phyloP scores from a whole-genome alignment of 2,888 invertebrate genomes.

The Chloromyia formosa region DNA sequence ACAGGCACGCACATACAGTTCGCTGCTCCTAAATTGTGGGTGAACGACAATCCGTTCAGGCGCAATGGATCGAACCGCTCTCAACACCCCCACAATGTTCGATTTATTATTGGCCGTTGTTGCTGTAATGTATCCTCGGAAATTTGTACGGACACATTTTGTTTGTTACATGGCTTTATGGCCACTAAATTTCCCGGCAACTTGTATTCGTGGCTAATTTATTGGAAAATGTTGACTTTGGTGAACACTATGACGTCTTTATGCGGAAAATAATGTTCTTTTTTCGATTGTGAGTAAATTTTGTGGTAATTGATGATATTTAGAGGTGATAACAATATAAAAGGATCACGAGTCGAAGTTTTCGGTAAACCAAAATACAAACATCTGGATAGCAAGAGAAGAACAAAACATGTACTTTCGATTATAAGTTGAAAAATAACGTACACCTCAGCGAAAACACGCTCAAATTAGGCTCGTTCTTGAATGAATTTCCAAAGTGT shows the following conservation, averaged over 20 bases:
- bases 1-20: constrained; percentile 2
- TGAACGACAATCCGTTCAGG: constrained; percentile 11
- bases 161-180: constrained; percentile 15
- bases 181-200: constrained; percentile 6
- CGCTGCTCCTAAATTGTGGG: constrained; percentile 14
- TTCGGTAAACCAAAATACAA: background rate
- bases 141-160: background rate
- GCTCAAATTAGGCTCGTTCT: too few species aligned
- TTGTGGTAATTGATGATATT: constrained; percentile 21
- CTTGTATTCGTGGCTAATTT: constrained; percentile 33
- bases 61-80: background rate
- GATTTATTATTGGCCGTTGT: constrained; percentile 25
- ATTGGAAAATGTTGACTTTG: constrained; percentile 36
- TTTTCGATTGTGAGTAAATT: background rate
- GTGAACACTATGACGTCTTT: constrained; percentile 16
- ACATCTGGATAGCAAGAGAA: too few species aligned
- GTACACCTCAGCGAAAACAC: too few species aligned
- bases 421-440: too few species aligned
- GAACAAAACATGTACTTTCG: too few species aligned
- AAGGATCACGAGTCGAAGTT: background rate
- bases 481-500: too few species aligned
- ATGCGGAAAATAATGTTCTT: background rate
- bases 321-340: constrained; percentile 29
- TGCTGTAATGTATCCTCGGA: background rate
- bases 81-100: constrained; percentile 37